These are phyloP conservation scores for Stegostoma tigrinum DNA, from an alignment of 2,113 vertebrate genomes.

Conservation along the genomic window DNA sequence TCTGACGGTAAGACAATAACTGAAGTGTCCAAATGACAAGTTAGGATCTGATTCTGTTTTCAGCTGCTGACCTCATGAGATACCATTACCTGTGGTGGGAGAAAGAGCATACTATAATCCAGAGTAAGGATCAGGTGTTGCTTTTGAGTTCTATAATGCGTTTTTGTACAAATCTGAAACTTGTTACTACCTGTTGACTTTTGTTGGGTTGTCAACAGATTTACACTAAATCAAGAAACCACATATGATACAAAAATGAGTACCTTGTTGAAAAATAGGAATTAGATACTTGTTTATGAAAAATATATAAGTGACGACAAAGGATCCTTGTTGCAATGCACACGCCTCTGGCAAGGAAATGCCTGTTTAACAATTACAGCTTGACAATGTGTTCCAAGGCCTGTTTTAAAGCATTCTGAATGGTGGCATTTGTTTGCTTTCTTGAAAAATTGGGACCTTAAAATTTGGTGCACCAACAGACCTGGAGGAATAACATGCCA, in stretches of 20 bases:
- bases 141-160: slow-evolving; percentile 8
- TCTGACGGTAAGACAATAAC: not conserved
- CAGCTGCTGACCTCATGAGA: not conserved
- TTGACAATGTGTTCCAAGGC: not conserved
- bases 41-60: slow-evolving; percentile 22
- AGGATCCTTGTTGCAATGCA: slow-evolving; percentile 14
- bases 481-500: not conserved
- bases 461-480: not conserved
- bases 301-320: slow-evolving; percentile 27
- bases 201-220: not conserved
- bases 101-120: slow-evolving; percentile 18
- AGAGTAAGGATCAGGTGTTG: slow-evolving; percentile 14
- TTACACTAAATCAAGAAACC: slow-evolving; percentile 14
- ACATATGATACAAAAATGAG: slow-evolving; percentile 12
- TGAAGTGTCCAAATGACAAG: slow-evolving; percentile 6
- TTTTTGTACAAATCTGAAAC: slow-evolving; percentile 33
- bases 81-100: not conserved
- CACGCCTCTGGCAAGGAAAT: slow-evolving; percentile 24
- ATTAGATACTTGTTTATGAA: slow-evolving; percentile 28
- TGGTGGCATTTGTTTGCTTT: slow-evolving; percentile 3
- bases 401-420: slow-evolving; percentile 15
- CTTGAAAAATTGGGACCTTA: not conserved
- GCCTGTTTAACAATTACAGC: slow-evolving; percentile 14
- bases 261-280: slow-evolving; percentile 9
- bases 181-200: slow-evolving; percentile 27